These are phyloP conservation scores for Eilema griseolum DNA, from an alignment of 2,888 invertebrate species.

Conservation along the genomic window DNA sequence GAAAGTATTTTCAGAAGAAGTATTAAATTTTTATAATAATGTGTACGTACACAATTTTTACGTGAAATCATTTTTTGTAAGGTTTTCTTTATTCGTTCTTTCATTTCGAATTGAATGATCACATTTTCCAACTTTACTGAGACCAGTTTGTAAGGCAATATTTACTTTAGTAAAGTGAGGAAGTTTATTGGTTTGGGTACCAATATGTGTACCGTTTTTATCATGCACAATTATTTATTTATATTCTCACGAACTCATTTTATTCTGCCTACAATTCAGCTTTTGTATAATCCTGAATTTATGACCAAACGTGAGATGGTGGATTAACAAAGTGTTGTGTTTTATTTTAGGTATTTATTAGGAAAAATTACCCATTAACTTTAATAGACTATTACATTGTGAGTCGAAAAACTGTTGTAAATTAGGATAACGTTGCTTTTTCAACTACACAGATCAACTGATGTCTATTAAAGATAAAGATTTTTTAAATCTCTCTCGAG, in stretches of 20 bases:
- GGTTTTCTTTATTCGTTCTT: constrained; percentile 30
- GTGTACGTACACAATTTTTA: constrained; percentile 37
- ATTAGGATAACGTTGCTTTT: too few relatives aligned
- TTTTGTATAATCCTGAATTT: too few relatives aligned
- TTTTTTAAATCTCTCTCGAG: constrained; percentile 8
- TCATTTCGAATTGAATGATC: constrained; percentile 24
- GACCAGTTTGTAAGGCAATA: constrained; percentile 8
- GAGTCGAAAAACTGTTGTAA: too few relatives aligned
- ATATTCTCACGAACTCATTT: background rate
- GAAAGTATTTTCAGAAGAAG: constrained; percentile 38
- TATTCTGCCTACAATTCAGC: background rate
- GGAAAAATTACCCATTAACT: too few relatives aligned
- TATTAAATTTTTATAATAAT: constrained; percentile 43
- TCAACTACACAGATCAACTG: background rate
- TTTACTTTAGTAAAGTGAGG: background rate
- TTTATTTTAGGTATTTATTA: too few relatives aligned
- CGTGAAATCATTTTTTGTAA: constrained; percentile 35
- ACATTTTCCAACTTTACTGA: constrained; percentile 26
- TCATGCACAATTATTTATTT: background rate
- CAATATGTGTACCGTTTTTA: background rate
- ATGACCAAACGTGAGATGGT: too few relatives aligned
- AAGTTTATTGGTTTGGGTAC: background rate
- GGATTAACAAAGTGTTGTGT: too few relatives aligned
- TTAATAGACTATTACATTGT: too few relatives aligned
- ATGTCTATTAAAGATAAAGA: background rate